Conservation (phyloP, 2,113 vertebrate genomes). For the Brevimyrus niger region DNA sequence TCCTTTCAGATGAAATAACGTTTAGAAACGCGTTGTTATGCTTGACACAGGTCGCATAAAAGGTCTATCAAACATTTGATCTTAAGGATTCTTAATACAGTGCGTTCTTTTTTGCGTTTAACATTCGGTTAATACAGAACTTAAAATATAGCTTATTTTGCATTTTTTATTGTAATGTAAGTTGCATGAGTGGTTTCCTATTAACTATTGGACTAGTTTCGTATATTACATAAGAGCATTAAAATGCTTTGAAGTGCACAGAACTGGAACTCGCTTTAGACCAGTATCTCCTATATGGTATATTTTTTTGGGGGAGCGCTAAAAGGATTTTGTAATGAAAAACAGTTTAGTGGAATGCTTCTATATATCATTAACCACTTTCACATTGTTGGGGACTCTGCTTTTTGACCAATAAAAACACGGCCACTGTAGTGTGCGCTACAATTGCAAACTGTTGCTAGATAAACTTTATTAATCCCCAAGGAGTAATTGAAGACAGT, state of each 20-base stretch:
- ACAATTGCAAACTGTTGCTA: background rate
- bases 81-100: background rate
- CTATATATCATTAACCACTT: conserved; percentile 22
- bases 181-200: conserved; percentile 31
- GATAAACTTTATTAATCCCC: background rate
- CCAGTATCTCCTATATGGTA: conserved; percentile 48
- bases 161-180: background rate
- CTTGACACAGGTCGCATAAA: background rate
- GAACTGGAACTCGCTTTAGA: conserved; percentile 48
- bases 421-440: background rate
- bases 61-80: background rate
- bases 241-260: conserved; percentile 19
- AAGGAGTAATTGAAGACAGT: background rate
- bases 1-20: background rate
- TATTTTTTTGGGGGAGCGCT: conserved; percentile 36
- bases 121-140: background rate
- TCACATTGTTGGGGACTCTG: background rate
- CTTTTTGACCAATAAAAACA: background rate
- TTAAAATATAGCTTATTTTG: conserved; percentile 10
- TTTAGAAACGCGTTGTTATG: background rate
- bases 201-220: conserved; percentile 41
- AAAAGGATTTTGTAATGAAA: conserved; percentile 34
- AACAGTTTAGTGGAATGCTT: conserved; percentile 33
- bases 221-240: conserved; percentile 42
- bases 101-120: background rate